Evolutionary conservation across 1,140 invertebrate species (phyloP), one percentile per base, ranked within the genome.

Genomic region (Heliconius hewitsoni): DNA sequence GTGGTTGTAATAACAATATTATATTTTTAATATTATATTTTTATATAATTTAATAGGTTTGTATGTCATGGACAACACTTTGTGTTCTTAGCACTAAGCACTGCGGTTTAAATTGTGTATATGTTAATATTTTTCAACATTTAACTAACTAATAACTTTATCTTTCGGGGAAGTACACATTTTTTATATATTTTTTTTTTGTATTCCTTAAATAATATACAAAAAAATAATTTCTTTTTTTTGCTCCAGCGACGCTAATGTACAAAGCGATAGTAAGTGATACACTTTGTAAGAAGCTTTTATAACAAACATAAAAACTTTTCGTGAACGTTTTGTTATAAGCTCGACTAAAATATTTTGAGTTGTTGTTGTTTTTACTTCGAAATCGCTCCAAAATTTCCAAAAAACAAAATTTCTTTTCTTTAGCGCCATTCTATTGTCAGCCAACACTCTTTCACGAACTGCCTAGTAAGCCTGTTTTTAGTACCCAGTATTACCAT

Each of bases 381-480:
- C 73, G 16, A 74, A 50, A 73, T 70, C 74, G 39, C 39, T 50
- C 66, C 66, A 19, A 70, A 37, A 27, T 13, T 71, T 19, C 37
- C n/a, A 37, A 46, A 23, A 11, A 39, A 76, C 30, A 76, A 60
- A 71, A 66, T 76, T 19, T 50, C 16, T 50, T 71, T 71, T 76
- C 66, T 30, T 50, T 76, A n/a, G 52, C 55, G 23, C 6, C 9
- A n/a, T 11, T 46, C 42, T 23, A 8, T 76, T 71, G 34, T 46
- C 66, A 23, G 60, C 66, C 8, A 70, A 66, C 66, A 77, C 46
- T 71, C 70, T 70, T 52, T 74, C 57, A 60, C 30, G 52, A 78
- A 79, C 60, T 74, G 73, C 77, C 60, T 52, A 27, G 73, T 79
- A 79, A 79, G 73, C 73, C 46, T 52, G 78, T 79, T 74, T 79